phyloP scores from a whole-genome alignment of 2,113 vertebrate genomes.

The Apeltes quadracus region DNA sequence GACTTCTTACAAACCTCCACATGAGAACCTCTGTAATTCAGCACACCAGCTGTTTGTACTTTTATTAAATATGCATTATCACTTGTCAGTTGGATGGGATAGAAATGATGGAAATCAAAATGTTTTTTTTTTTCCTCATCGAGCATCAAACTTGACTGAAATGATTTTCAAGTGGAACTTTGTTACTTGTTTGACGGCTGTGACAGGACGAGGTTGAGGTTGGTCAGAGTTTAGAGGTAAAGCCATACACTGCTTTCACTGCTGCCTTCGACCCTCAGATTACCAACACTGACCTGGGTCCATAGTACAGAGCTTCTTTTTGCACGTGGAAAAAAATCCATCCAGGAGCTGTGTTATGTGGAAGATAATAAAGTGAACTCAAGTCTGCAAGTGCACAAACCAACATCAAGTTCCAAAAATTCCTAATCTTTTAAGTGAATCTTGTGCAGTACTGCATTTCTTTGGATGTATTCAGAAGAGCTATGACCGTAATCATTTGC shows the following conservation, averaged over 20 bases:
- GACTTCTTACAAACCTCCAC: not conserved
- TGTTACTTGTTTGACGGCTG: conserved; percentile 4
- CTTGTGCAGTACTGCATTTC: conserved; percentile 17
- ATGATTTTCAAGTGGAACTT: conserved; percentile 8
- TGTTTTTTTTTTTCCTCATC: conserved; percentile 4
- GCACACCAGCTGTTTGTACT: conserved; percentile 44
- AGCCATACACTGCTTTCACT: conserved; percentile 70
- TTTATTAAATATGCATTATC: conserved; percentile 42
- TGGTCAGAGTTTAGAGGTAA: conserved; percentile 38
- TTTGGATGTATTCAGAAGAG: not conserved
- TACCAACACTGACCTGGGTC: conserved; percentile 21
- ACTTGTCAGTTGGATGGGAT: conserved; percentile 16
- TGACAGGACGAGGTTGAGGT: not conserved
- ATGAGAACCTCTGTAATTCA: conserved; percentile 12
- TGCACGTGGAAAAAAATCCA: conserved; percentile 11
- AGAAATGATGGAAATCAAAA: not conserved
- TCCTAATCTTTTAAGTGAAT: not conserved
- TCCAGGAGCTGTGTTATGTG: not conserved
- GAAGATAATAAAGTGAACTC: not conserved
- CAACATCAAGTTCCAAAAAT: not conserved
- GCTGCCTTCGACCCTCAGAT: conserved; percentile 69
- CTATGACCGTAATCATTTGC: not conserved
- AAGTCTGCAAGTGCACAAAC: not conserved
- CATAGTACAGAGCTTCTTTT: conserved; percentile 16
- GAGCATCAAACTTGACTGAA: not conserved